Evolutionary conservation across 2,888 invertebrate genomes (phyloP), one percentile per base, ranked within the genome.

Genomic region (Yponomeuta plumbellus): DNA sequence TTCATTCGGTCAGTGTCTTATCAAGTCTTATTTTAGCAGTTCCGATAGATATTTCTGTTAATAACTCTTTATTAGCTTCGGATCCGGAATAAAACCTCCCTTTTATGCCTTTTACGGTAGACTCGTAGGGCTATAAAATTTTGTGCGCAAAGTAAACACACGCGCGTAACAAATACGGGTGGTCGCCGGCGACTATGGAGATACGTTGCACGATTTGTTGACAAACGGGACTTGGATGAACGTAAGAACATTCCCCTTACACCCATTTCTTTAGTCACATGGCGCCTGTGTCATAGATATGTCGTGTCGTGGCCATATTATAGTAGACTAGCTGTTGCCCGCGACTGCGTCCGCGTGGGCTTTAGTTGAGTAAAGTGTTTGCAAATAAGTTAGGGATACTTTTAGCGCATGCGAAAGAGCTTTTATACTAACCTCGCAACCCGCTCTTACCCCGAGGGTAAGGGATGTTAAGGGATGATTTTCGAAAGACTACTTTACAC

Each of bases 171-270:
- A 75, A 78, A 85, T 83, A 85, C 85, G 87, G 86, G 87, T 86
- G 87, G 88, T 84, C 87, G 85, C 72, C 67, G 69, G 58, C 11
- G n/a, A 23, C 17, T 44, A 23, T 22, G 44, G 76, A 76, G 76
- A 78, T 80, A 82, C 80, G 75, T 73, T 73, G 77, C 72, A 75
- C 83, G 81, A 84, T 85, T 82, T 85, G 88, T 87, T 86, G 86
- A 86, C 86, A 84, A 73, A 75, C 70, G 73, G 71, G 72, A 72
- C 72, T 72, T 74, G 76, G 72, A n/a, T 17, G 64, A 21, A 34
- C 34, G 34, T 34, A 34, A n/a, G 56, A 1, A 11, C 21, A 59
- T 21, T 22, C 22, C 59, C 22, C 13, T 13, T 22, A 23, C 59
- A 59, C 22, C 59, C 21, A 13, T 23, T 5, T 22, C 17, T 52